Conservation (phyloP, 2,113 vertebrate genomes). For the Vidua macroura region DNA sequence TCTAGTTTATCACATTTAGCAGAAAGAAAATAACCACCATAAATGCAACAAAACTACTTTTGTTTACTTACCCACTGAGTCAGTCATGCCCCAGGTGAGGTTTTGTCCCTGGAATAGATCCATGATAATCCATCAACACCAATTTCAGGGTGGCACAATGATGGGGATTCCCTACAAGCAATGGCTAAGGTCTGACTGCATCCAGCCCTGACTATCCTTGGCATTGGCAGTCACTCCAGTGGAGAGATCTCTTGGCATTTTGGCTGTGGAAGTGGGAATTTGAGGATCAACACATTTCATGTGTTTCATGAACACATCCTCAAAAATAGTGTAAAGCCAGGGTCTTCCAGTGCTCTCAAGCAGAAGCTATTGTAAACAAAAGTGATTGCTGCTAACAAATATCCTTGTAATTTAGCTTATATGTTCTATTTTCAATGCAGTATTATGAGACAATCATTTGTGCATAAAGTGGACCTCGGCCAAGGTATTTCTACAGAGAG, state of each 20-base stretch:
- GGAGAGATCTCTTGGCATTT: background rate
- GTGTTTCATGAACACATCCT: background rate
- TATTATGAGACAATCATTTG: background rate
- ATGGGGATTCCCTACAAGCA: background rate
- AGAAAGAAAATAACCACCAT: background rate
- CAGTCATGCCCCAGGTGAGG: background rate
- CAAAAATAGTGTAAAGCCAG: background rate
- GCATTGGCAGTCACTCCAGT: background rate
- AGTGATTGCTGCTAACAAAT: background rate
- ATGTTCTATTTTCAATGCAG: background rate
- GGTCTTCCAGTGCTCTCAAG: background rate
- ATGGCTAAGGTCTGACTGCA: background rate
- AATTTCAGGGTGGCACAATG: background rate
- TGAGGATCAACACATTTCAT: background rate
- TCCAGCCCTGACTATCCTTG: background rate
- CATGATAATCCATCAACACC: background rate
- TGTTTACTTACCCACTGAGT: background rate
- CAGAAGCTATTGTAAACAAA: background rate
- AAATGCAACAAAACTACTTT: background rate
- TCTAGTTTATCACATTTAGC: background rate
- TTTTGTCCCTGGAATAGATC: background rate
- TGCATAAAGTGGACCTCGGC: background rate
- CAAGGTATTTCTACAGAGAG: slow-evolving; percentile 20
- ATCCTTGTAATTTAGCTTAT: background rate
- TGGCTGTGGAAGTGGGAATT: background rate